These are phyloP conservation scores for Paradoxurus hermaphroditus DNA, from an alignment of 2,113 vertebrate genomes.

Conservation along the genomic window DNA sequence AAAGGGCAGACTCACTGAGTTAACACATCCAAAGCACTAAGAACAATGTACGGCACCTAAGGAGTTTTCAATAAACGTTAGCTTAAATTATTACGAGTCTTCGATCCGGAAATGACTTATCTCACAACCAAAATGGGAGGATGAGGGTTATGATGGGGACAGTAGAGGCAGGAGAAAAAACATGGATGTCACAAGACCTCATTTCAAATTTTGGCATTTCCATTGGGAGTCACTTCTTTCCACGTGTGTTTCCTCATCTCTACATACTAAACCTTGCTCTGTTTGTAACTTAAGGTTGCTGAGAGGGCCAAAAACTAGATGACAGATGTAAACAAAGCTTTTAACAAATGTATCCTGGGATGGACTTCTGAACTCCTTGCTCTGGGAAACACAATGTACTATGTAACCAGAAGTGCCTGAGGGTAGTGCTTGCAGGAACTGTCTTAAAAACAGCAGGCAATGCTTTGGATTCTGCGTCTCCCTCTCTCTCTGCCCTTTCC, in stretches of 20 bases:
- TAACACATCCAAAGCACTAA: background rate
- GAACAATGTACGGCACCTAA: background rate
- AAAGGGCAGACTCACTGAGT: background rate
- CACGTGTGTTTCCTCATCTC: background rate
- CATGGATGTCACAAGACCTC: background rate
- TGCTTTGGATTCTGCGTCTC: no score
- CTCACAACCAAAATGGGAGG: background rate
- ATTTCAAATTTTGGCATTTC: background rate
- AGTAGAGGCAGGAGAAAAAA: background rate
- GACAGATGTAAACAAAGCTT: background rate
- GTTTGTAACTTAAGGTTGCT: background rate
- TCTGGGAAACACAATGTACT: background rate
- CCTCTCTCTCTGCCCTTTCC: no score
- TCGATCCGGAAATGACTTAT: background rate
- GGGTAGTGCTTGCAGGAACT: background rate
- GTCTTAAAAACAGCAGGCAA: background rate
- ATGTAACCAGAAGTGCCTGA: background rate
- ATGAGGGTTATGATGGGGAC: background rate
- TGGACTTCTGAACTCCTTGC: constrained; percentile 6
- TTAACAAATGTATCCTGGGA: background rate
- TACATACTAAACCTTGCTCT: background rate
- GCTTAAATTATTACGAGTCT: background rate
- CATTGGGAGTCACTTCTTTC: background rate
- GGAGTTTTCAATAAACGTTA: background rate
- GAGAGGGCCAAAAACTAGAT: background rate